phyloP scores from a whole-genome alignment of 1,140 invertebrate genomes.

The Scylla paramamosain region DNA sequence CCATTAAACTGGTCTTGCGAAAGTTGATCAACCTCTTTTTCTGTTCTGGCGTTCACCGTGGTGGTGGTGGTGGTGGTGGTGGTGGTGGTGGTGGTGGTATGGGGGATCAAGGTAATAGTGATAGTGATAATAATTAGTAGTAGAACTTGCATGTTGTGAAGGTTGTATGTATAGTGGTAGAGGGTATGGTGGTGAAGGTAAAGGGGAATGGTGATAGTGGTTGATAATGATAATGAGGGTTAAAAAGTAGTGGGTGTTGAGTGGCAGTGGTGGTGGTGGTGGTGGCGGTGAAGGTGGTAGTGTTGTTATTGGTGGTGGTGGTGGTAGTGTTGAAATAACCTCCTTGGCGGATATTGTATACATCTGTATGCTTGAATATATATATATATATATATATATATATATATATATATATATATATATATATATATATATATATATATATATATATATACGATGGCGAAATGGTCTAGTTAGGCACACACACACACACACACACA shows the following conservation, averaged over 20 bases:
- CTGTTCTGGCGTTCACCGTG: background rate
- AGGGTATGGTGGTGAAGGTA: too few relatives aligned
- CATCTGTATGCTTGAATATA: too few relatives aligned
- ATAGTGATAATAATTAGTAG: background rate
- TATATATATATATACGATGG: background rate
- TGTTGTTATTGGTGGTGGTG: background rate
- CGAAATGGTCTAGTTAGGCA: background rate
- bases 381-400: too few relatives aligned
- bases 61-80: background rate
- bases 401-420: too few relatives aligned
- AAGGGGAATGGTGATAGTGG: too few relatives aligned
- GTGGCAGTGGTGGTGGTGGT: background rate
- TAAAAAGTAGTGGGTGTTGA: background rate
- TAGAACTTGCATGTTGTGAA: background rate
- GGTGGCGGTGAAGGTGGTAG: background rate
- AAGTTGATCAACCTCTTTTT: background rate
- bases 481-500: slow-evolving; percentile 28
- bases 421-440: too few relatives aligned
- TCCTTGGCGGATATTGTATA: too few relatives aligned
- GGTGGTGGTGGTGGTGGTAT: too few relatives aligned
- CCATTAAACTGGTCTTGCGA: background rate
- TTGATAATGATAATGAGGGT: too few relatives aligned
- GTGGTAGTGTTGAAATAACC: background rate
- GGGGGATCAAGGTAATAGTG: too few relatives aligned
- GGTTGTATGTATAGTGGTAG: too few relatives aligned